Base-by-base conservation (phyloP, 1,140 invertebrate genomes). In the Oncopeltus fasciatus region DNA sequence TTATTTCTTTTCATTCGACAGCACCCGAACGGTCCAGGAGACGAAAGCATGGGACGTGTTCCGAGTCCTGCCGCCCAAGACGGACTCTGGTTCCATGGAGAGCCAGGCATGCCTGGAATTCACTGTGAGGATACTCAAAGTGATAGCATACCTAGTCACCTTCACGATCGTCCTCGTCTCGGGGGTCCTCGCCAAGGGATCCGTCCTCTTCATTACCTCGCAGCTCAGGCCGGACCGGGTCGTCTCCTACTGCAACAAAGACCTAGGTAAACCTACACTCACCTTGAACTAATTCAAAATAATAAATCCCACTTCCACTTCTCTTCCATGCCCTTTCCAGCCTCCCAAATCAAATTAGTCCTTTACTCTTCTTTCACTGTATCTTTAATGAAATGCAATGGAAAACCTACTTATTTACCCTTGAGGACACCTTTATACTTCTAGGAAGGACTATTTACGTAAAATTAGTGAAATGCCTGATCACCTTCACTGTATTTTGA, bases 11-110 rank as follows among this genome's bases (percentile, higher is more conserved):
- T 61, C 18, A 68, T 68, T 26, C 77, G n/a, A n/a, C n/a, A 92
- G 89, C 70, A 86, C 87, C 73, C 77, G 89, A 67, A 90, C 87
- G 47, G 82, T 90, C 64, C 81, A 81, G 69, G 90, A 93, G 72
- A 92, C 88, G 62, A 93, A 93, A 85, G 88, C 86, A 82, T 95
- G 92, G 92, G 92, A 95, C 79, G 90, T 94, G 16, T 95, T 95
- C 76, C 78, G 90, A 70, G 86, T 91, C 73, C 86, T 90, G 59
- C 91, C 91, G 9, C 84, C 84, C 61, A 90, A 91, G 72, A 82
- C 85, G 69, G 89, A 92, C 72, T 89, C 87, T 64, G 88, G 88
- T 57, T 92, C 89, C 28, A 89, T 89, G 81, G 88, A 87, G 58
- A 89, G 84, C 70, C 88, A 92, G 73, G 83, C 81, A 72, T 92